Evolutionary conservation across 2,888 invertebrate species (phyloP).

Genomic region (Dendrolimus pini): DNA sequence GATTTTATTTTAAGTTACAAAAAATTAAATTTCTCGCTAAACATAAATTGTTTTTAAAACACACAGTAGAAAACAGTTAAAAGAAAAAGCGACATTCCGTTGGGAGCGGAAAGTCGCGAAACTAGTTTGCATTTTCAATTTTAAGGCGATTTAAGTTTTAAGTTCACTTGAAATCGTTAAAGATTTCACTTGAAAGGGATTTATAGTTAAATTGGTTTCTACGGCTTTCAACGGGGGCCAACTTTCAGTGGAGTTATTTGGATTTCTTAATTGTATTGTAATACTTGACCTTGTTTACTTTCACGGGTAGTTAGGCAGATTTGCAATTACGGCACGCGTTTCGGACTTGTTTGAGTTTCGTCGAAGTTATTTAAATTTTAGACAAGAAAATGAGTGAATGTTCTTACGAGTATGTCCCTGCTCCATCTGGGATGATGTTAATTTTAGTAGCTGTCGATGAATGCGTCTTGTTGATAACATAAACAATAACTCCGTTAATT

Average conservation of each 20-base stretch:
- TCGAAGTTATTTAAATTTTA: too few relatives aligned
- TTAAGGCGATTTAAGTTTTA: slow-evolving; percentile 66
- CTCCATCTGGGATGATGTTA: too few relatives aligned
- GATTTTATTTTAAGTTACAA: too few relatives aligned
- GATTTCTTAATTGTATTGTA: background rate
- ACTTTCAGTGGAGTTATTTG: slow-evolving; percentile 9
- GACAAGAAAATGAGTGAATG: background rate
- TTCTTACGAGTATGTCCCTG: too few relatives aligned
- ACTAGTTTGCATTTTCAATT: slow-evolving; percentile 69
- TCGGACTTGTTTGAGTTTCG: too few relatives aligned
- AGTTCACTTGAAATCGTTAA: slow-evolving; percentile 50
- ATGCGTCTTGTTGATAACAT: too few relatives aligned
- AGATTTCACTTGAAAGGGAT: slow-evolving; percentile 46
- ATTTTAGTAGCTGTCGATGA: too few relatives aligned
- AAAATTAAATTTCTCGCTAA: background rate
- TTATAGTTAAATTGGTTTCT: slow-evolving; percentile 41
- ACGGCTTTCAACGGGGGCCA: slow-evolving; percentile 16
- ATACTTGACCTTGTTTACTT: background rate
- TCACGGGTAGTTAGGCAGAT: too few relatives aligned
- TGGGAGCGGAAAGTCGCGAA: slow-evolving; percentile 33
- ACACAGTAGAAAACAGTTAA: slow-evolving; percentile 19
- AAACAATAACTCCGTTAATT: too few relatives aligned
- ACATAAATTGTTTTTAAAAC: slow-evolving; percentile 4
- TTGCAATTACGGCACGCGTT: background rate
- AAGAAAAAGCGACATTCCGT: slow-evolving; percentile 28